These are phyloP conservation scores for Gymnoscopelus microlampas DNA, from an alignment of 2,797 vertebrate genomes.

Conservation along the genomic window DNA sequence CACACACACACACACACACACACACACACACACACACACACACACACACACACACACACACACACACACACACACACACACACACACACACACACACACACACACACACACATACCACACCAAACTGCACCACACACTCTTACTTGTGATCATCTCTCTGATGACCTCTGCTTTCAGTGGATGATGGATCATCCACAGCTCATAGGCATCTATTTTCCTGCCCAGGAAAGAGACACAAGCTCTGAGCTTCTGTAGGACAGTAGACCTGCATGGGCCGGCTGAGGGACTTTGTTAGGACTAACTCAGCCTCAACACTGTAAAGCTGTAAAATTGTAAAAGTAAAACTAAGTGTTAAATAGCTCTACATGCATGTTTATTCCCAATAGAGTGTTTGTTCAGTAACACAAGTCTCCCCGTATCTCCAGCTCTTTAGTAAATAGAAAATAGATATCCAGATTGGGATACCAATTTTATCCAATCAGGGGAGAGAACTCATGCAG, in stretches of 20 bases:
- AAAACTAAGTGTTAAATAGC: no score
- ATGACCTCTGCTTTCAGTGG: slow-evolving; percentile 80
- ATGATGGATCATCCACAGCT: slow-evolving; percentile 79
- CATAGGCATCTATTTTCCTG: slow-evolving; percentile 80
- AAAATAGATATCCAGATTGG: no score
- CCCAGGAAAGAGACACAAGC: slow-evolving; percentile 63
- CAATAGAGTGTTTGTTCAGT: no score
- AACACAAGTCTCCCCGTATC: no score
- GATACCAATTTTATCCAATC: no score
- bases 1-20: no score
- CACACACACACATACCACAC: slow-evolving; percentile 17
- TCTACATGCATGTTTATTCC: no score
- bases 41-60: background rate
- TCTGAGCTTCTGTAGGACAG: slow-evolving; percentile 48
- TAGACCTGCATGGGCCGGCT: slow-evolving; percentile 25
- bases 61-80: slow-evolving; percentile 7
- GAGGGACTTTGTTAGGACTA: slow-evolving; percentile 39
- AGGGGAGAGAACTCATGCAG: no score
- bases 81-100: background rate
- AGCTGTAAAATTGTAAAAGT: background rate
- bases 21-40: background rate
- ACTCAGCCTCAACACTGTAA: slow-evolving; percentile 5
- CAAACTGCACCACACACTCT: slow-evolving; percentile 44
- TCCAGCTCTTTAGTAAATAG: no score
- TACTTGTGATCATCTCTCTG: slow-evolving; percentile 69